Evolutionary conservation across 2,797 vertebrate species (phyloP), one percentile per base, ranked within the genome.

Genomic region (Tragelaphus eurycerus): DNA sequence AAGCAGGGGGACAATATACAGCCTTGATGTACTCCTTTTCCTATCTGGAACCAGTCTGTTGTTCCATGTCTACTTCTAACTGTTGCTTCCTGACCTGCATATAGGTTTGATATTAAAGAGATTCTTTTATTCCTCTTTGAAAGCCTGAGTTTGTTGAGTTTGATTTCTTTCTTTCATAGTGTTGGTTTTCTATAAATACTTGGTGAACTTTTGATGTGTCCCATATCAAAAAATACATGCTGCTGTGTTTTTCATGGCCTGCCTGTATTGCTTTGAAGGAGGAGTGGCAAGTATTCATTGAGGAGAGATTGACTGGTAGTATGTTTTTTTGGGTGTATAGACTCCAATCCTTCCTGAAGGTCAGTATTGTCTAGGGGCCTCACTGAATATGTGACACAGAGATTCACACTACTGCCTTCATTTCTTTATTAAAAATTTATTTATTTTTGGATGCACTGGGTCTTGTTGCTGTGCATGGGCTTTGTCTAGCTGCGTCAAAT

Each of bases 81-180:
- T 62, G 6, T 62, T 62, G 59, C 59, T 62, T 62, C 59, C 59
- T 62, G 29, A 31, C 29, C 59, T 62, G 59, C 59, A 1, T 27
- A 62, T 31, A 31, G 29, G 29, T 62, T 96, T 34, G 84, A 59
- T 82, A 88, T 74, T 52, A 23, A 93, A 86, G 38, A 64, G n/a
- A 86, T 17, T 7, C 2, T 4, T 38, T 55, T 71, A 60, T 84
- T 29, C 12, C 17, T 60, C 17, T 74, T 79, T 9, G 7, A 82
- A 83, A 89, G 10, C 19, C 27, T 38, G 79, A 29, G 48, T 62
- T 79, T 25, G 15, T 54, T 31, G 19, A 50, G 25, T 74, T 4
- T 54, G 38, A n/a, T 19, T 88, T 10, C 23, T 76, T 7, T 90
- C 43, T 96, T 89, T 48, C 29, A 23, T 23, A 31, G 16, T 6